These are phyloP conservation scores for Mus pahari DNA, from an alignment of 2,113 vertebrate species.

Conservation along the genomic window DNA sequence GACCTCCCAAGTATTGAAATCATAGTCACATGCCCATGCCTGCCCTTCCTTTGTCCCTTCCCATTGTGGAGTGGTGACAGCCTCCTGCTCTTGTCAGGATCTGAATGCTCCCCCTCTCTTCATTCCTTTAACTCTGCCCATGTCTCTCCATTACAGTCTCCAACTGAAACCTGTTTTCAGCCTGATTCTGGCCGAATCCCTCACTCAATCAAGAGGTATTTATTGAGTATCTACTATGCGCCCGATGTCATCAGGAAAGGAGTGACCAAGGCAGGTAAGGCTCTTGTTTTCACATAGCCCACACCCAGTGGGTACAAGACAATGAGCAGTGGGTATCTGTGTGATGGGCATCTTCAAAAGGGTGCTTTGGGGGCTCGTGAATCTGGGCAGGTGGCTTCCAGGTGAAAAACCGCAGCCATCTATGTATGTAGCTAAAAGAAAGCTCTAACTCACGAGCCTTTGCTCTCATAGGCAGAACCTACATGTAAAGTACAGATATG, in stretches of 20 bases:
- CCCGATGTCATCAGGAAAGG: background rate
- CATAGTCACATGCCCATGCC: accelerated
- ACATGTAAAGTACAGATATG: background rate
- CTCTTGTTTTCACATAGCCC: background rate
- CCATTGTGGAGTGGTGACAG: background rate
- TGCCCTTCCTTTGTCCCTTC: background rate
- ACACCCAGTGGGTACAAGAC: background rate
- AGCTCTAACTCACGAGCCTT: background rate
- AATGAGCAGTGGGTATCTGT: background rate
- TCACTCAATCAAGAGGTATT: background rate
- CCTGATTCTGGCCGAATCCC: background rate
- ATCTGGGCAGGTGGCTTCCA: too few species aligned
- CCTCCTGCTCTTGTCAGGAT: background rate
- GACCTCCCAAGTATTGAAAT: background rate
- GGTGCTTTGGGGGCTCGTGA: background rate
- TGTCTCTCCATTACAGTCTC: background rate
- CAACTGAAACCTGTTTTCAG: background rate
- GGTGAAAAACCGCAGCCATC: background rate
- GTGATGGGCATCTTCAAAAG: background rate
- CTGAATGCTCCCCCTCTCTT: background rate
- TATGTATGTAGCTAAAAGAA: background rate
- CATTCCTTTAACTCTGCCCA: background rate
- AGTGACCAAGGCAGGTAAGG: background rate
- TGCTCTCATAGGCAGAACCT: background rate
- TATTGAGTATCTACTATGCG: background rate